These are phyloP conservation scores for Hirudo medicinalis DNA, from an alignment of 1,140 invertebrate species.

Conservation along the genomic window DNA sequence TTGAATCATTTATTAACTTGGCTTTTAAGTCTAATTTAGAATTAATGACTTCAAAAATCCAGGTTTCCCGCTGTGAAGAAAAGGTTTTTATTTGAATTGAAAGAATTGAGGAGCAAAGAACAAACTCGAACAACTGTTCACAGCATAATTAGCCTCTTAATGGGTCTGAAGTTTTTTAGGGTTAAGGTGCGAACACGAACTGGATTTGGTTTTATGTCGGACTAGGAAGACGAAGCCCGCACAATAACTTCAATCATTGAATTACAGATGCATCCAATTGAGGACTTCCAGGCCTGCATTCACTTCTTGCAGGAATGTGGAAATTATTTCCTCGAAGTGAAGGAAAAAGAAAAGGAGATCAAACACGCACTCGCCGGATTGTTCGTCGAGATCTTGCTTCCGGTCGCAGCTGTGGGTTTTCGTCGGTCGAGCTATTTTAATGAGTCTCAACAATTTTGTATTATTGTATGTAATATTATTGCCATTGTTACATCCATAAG, in stretches of 20 bases:
- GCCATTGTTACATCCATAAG: too few species aligned
- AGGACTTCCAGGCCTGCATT: slow-evolving; percentile 97
- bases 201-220: not conserved
- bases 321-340: slow-evolving; percentile 87
- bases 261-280: slow-evolving; percentile 88
- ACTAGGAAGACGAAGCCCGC: not conserved
- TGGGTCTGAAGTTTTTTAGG: slow-evolving; percentile 99
- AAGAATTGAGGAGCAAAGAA: slow-evolving; percentile 72
- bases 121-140: slow-evolving; percentile 76
- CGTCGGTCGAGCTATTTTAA: not conserved
- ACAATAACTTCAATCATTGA: slow-evolving; percentile 16
- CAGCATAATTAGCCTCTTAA: slow-evolving; percentile 87
- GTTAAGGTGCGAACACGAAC: slow-evolving; percentile 51
- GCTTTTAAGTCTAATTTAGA: slow-evolving; percentile 16
- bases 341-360: slow-evolving; percentile 97
- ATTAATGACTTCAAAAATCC: not conserved
- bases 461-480: too few species aligned
- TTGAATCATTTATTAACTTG: slow-evolving; percentile 13
- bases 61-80: slow-evolving; percentile 81
- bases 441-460: too few species aligned
- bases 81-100: slow-evolving; percentile 80
- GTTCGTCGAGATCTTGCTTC: slow-evolving; percentile 95
- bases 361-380: slow-evolving; percentile 92
- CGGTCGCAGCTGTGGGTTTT: slow-evolving; percentile 75
- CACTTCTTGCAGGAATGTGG: slow-evolving; percentile 97